Percentiles rank a stretch among this genome's conserved stretches.
Conservation (phyloP, 2,888 invertebrate species). For the Macrosiphum euphorbiae region DNA sequence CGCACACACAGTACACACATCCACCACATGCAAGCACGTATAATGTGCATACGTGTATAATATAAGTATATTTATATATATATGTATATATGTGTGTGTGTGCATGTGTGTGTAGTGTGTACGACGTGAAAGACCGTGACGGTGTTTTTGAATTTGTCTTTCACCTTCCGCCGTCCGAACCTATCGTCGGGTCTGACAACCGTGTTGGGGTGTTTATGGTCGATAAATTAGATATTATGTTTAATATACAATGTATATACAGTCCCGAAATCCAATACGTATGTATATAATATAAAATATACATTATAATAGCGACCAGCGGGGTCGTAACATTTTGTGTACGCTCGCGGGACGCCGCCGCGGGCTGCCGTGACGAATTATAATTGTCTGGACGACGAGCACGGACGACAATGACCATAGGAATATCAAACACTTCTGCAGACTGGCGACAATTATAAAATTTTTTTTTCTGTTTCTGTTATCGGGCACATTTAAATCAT, state of each 20-base stretch:
- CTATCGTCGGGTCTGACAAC: conserved; percentile 26
- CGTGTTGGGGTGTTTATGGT: conserved; percentile 51
- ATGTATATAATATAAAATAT: not conserved
- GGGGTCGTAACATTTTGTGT: not conserved
- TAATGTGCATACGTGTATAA: not conserved
- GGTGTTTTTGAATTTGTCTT: conserved; percentile 2
- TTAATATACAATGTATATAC: not conserved
- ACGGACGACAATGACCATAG: not conserved
- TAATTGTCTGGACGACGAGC: not conserved
- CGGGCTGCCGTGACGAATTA: conserved; percentile 24
- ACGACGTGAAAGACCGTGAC: conserved; percentile 36
- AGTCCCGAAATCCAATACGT: not conserved
- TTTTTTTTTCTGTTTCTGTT: not conserved
- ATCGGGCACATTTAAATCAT: not conserved
- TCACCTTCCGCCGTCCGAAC: conserved; percentile 20
- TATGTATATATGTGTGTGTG: no score
- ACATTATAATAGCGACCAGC: not conserved
- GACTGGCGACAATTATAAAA: conserved; percentile 13
- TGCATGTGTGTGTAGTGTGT: not conserved
- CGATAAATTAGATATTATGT: conserved; percentile 43
- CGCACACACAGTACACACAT: not conserved
- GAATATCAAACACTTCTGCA: not conserved
- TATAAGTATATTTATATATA: no score
- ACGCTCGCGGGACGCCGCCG: not conserved
- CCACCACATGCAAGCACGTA: not conserved